Percentiles rank a stretch among this genome's conserved stretches.
phyloP scores from a whole-genome alignment of 2,797 vertebrate species.

The Arvicola amphibius region DNA sequence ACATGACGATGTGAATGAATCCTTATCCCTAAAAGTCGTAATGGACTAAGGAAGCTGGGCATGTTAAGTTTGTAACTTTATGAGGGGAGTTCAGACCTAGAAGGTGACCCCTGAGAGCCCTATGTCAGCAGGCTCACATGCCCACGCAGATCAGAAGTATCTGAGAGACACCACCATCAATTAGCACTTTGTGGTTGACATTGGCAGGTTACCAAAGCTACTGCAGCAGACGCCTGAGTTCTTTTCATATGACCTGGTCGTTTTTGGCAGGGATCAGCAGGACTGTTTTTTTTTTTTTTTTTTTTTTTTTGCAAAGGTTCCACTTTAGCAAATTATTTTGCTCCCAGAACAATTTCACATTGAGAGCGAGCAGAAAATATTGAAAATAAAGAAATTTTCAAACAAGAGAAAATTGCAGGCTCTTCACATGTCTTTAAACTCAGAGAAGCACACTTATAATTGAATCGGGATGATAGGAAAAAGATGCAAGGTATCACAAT shows the following conservation, averaged over 20 bases:
- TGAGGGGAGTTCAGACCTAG: neutral
- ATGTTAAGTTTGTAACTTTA: neutral
- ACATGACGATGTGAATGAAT: neutral
- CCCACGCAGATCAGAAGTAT: neutral
- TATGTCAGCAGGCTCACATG: neutral
- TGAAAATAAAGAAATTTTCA: slow-evolving; percentile 17
- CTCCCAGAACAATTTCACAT: neutral
- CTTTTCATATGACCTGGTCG: slow-evolving; percentile 44
- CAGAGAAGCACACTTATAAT: neutral
- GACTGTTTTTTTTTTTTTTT: rapidly evolving
- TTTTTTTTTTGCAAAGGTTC: rapidly evolving
- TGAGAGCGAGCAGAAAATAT: neutral
- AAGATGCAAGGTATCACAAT: neutral
- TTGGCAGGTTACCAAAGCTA: slow-evolving; percentile 43
- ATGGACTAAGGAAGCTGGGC: neutral
- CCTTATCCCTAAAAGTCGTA: neutral
- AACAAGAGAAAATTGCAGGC: neutral
- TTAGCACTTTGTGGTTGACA: neutral
- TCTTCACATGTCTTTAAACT: neutral
- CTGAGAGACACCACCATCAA: neutral
- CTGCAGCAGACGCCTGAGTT: neutral
- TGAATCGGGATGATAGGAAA: neutral
- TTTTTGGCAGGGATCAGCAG: slow-evolving; percentile 27
- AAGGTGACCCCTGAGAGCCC: neutral
- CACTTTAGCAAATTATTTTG: neutral